These are phyloP conservation scores for Drosophila acutilabella DNA, from an alignment of 2,888 invertebrate species.

Conservation along the genomic window DNA sequence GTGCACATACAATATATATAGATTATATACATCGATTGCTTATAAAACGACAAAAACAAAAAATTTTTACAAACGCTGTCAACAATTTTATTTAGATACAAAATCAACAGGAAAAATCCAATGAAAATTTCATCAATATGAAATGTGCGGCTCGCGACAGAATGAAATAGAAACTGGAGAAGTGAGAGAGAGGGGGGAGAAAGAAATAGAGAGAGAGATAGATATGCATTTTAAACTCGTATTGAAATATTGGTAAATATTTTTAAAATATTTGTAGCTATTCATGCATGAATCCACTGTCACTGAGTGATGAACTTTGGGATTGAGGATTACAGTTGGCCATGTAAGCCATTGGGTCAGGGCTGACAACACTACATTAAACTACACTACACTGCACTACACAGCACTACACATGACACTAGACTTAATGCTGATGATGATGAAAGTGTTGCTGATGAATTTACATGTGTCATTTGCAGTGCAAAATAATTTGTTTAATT, in stretches of 20 bases:
- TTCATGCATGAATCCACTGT: constrained; percentile 49
- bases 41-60: constrained; percentile 16
- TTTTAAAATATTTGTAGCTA: constrained; percentile 13
- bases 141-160: constrained; percentile 25
- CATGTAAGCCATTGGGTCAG: constrained; percentile 19
- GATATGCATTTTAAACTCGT: constrained; percentile 4
- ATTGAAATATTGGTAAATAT: constrained; percentile 26
- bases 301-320: constrained; percentile 36
- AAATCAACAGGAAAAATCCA: constrained; percentile 10
- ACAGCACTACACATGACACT: neutral
- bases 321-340: constrained; percentile 16
- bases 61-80: constrained; percentile 34
- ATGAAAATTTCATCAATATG: constrained; percentile 64
- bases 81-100: constrained; percentile 29
- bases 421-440: constrained; percentile 5
- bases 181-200: neutral
- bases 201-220: constrained; percentile 6
- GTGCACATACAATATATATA: constrained; percentile 3
- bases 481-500: constrained; percentile 7
- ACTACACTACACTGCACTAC: neutral
- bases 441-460: constrained; percentile 21
- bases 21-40: constrained; percentile 7
- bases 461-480: constrained; percentile 27
- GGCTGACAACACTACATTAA: neutral
- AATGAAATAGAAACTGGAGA: too few relatives aligned